Evolutionary conservation across 2,797 vertebrate species (phyloP).

Genomic region (Phrynocephalus forsythii): DNA sequence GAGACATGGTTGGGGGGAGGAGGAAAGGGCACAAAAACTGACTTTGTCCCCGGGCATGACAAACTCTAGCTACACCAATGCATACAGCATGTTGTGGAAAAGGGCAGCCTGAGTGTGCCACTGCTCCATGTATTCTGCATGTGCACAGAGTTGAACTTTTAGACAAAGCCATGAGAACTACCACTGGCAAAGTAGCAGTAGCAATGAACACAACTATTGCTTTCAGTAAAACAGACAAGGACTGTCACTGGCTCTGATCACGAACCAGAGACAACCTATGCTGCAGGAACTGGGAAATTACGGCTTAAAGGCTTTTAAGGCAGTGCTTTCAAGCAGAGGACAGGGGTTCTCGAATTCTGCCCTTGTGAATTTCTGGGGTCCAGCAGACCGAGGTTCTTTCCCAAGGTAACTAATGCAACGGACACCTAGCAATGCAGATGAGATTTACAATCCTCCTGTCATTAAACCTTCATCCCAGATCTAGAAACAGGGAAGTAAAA

Average conservation of each 20-base stretch:
- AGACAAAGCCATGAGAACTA: neutral
- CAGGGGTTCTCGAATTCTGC: slow-evolving; percentile 49
- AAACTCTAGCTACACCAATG: no score
- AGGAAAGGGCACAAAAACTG: no score
- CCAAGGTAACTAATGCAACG: neutral
- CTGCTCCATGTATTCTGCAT: neutral
- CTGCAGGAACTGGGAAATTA: neutral
- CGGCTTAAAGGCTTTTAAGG: neutral
- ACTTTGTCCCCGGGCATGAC: no score
- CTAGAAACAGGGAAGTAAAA: neutral
- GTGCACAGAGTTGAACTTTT: neutral
- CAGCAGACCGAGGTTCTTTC: neutral
- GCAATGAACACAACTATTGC: neutral
- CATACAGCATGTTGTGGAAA: no score
- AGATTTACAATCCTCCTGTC: no score
- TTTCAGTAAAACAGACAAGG: neutral
- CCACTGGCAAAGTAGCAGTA: neutral
- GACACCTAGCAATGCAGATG: neutral
- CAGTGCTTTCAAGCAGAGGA: slow-evolving; percentile 40
- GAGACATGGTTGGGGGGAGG: no score
- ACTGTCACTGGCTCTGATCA: neutral
- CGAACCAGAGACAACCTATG: neutral
- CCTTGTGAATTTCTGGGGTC: slow-evolving; percentile 41
- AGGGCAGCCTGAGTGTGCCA: no score
- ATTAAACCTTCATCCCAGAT: neutral